phyloP scores from a whole-genome alignment of 2,113 vertebrate species.

The Lathamus discolor region DNA sequence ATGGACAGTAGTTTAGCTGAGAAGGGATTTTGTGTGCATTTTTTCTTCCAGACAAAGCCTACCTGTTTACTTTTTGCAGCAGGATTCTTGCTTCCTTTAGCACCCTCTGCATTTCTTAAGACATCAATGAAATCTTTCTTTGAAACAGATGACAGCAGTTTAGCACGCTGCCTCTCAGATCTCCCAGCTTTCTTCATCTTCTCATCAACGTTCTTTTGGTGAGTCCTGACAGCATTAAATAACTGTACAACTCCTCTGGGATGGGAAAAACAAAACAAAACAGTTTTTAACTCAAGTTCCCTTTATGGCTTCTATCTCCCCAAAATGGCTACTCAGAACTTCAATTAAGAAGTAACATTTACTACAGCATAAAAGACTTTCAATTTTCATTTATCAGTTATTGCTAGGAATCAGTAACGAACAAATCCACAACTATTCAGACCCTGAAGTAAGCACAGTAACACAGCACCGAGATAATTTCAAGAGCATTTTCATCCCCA shows the following conservation, averaged over 20 bases:
- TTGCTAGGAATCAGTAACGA: neutral
- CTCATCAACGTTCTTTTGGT: constrained; percentile 85
- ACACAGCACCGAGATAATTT: neutral
- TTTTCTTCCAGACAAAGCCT: neutral
- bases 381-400: neutral
- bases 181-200: constrained; percentile 83
- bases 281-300: neutral
- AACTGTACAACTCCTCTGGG: constrained; percentile 91
- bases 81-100: neutral
- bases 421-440: neutral
- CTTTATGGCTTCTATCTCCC: neutral
- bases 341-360: neutral
- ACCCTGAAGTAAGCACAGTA: neutral
- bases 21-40: neutral
- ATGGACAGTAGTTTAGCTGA: neutral
- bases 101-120: constrained; percentile 75
- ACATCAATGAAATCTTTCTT: constrained; percentile 93
- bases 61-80: constrained; percentile 67
- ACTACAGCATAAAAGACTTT: neutral
- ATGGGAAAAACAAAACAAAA: neutral
- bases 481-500: neutral
- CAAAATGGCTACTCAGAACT: neutral
- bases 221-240: constrained; percentile 91
- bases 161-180: constrained; percentile 88
- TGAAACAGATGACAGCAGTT: constrained; percentile 86